Evolutionary conservation across 2,797 vertebrate genomes (phyloP), one percentile per base, ranked within the genome.

Genomic region (Pantherophis alleghaniensis): DNA sequence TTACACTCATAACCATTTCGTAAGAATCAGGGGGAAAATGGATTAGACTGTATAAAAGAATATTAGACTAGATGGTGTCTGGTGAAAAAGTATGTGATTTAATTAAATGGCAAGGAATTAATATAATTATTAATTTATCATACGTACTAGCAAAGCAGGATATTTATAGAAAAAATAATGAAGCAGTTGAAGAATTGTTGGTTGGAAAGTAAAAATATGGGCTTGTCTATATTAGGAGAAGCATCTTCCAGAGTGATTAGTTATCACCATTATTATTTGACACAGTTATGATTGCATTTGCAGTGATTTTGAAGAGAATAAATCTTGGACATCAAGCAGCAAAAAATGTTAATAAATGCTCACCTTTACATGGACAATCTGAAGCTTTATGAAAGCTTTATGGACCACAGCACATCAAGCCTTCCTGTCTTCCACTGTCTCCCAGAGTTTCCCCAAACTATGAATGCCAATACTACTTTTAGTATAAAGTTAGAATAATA

Each of bases 51-150:
- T 88, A 10, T 53, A 56, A 86, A 26, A 89, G 28, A 42, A 69
- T 10, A 32, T 61, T 47, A 42, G 26, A 56, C 16, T 60, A 89
- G 16, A n/a, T 56, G 69, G 37, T 10, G 32, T 53, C 32, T 55
- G 37, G n/a, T 89, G 59, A 18, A 56, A 56, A 89, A 91, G 56
- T 16, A 32, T 55, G 51, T 74, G 59, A 60, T 90, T 74, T 92
- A 92, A 89, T 56, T 88, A 79, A 79, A 79, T 83, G 91, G 66
- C 66, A 87, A 87, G 59, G 92, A 94, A 93, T 94, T 37, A 95
- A 89, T 16, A 59, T 32, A 91, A 28, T 89, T 74, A 74, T 74
- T 74, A 74, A 74, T 74, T 74, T 74, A 74, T 74, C 7, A 37
- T 20, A 3, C 16, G 7, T 32, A 37, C 14, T 74, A 74, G 6